Percentiles rank a stretch among this genome's conserved stretches.
These are phyloP conservation scores for Lasioglossum malachurum DNA, from an alignment of 2,888 invertebrate species.

Conservation along the genomic window DNA sequence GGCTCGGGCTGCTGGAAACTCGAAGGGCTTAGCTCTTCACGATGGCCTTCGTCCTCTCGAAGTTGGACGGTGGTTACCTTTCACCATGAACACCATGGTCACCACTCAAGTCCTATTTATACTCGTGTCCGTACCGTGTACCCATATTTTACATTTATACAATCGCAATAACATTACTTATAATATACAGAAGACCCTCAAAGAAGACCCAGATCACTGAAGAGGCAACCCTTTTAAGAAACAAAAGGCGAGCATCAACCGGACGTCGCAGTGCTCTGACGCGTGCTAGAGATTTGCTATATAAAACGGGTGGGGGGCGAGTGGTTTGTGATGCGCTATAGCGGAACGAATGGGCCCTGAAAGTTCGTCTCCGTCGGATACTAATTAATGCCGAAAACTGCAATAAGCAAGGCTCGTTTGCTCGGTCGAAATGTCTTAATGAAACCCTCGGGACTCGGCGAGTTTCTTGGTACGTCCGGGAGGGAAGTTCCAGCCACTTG, in stretches of 20 bases:
- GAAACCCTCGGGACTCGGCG: conserved; percentile 67
- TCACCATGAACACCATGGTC: neutral
- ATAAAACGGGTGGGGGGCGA: neutral
- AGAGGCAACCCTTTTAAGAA: neutral
- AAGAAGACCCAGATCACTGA: neutral
- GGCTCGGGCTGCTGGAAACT: conserved; percentile 29
- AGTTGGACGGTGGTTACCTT: neutral
- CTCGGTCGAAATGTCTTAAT: conserved; percentile 72
- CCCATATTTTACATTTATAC: neutral
- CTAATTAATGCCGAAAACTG: conserved; percentile 76
- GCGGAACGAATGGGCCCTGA: conserved; percentile 54
- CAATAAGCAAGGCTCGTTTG: conserved; percentile 70
- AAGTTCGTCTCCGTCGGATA: conserved; percentile 54
- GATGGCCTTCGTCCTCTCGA: neutral
- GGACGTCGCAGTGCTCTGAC: neutral
- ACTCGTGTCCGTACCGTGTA: neutral
- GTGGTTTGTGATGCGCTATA: neutral
- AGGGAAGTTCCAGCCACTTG: conserved; percentile 58
- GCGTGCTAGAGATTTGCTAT: neutral
- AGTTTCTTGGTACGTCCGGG: conserved; percentile 59
- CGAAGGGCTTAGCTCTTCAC: conserved; percentile 25
- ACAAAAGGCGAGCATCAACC: neutral
- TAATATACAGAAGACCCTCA: neutral
- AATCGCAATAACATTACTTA: neutral
- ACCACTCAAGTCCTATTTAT: neutral